These are phyloP conservation scores for Standfussiana lucernea DNA, from an alignment of 2,888 invertebrate species.

Conservation along the genomic window DNA sequence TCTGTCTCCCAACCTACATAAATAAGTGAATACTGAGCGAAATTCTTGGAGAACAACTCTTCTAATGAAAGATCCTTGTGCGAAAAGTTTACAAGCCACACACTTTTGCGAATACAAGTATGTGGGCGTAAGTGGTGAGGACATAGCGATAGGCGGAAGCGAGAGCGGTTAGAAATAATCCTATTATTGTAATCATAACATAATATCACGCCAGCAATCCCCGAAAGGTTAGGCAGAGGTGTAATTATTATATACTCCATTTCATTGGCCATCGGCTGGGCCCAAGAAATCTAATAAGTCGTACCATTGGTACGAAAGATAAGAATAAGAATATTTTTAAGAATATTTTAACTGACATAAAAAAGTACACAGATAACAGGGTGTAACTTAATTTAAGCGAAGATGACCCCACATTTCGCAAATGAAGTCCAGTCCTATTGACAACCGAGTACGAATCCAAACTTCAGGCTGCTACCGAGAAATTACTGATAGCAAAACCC, in stretches of 20 bases:
- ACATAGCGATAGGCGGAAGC: conserved; percentile 21
- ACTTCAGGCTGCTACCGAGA: neutral
- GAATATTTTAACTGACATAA: too few relatives aligned
- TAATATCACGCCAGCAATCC: neutral
- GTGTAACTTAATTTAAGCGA: too few relatives aligned
- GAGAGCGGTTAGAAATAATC: neutral
- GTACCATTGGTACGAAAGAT: too few relatives aligned
- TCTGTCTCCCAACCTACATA: neutral
- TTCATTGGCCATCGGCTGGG: too few relatives aligned
- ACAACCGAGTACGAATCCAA: neutral
- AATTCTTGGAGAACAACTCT: conserved; percentile 49
- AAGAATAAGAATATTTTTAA: too few relatives aligned
- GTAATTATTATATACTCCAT: neutral
- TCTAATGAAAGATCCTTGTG: conserved; percentile 69
- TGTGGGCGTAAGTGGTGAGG: conserved; percentile 9
- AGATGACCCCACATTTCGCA: too few relatives aligned
- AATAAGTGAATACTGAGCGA: conserved; percentile 29
- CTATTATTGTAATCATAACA: neutral
- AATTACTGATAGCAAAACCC: neutral
- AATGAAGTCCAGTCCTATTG: neutral
- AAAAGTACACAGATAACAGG: too few relatives aligned
- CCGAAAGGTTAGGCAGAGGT: neutral
- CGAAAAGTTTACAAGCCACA: conserved; percentile 64
- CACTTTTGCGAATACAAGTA: conserved; percentile 57
- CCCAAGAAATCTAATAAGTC: too few relatives aligned